Evolutionary conservation across 2,888 invertebrate genomes (phyloP).

Genomic region (Agrotis exclamationis): DNA sequence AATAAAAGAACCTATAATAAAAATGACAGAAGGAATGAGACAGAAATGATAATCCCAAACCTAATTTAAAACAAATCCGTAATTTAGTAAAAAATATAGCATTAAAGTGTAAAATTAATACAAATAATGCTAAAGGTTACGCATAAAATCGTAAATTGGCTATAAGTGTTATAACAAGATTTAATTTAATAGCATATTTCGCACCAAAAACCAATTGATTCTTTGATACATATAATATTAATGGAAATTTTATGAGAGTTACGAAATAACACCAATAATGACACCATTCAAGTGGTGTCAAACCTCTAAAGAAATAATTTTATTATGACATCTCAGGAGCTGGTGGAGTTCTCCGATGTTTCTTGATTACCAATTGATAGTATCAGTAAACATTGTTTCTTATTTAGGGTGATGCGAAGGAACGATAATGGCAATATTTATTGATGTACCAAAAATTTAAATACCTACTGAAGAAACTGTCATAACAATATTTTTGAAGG

Average conservation of each 20-base stretch:
- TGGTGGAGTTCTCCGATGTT: slow-evolving; percentile 27
- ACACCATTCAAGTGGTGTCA: slow-evolving; percentile 61
- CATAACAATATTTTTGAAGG: neutral
- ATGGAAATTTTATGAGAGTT: slow-evolving; percentile 65
- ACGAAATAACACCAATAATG: slow-evolving; percentile 59
- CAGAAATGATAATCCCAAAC: slow-evolving; percentile 12
- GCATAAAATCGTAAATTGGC: slow-evolving; percentile 62
- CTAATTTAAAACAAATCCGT: slow-evolving; percentile 39
- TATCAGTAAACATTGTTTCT: slow-evolving; percentile 53
- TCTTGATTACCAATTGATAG: slow-evolving; percentile 42
- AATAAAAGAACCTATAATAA: slow-evolving; percentile 6
- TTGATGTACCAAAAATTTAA: slow-evolving; percentile 20
- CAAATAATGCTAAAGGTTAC: slow-evolving; percentile 65
- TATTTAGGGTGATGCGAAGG: slow-evolving; percentile 30
- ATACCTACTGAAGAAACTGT: neutral
- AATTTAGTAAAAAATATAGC: slow-evolving; percentile 23
- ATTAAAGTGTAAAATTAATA: slow-evolving; percentile 56
- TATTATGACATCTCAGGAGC: slow-evolving; percentile 50
- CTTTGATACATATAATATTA: slow-evolving; percentile 70
- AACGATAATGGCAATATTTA: slow-evolving; percentile 15
- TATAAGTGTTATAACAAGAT: slow-evolving; percentile 39
- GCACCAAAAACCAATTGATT: slow-evolving; percentile 68
- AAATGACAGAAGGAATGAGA: slow-evolving; percentile 18
- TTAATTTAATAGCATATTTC: slow-evolving; percentile 65
- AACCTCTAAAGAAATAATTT: slow-evolving; percentile 58